phyloP scores from a whole-genome alignment of 2,888 invertebrate genomes.

The Tetrapedia diversipes region DNA sequence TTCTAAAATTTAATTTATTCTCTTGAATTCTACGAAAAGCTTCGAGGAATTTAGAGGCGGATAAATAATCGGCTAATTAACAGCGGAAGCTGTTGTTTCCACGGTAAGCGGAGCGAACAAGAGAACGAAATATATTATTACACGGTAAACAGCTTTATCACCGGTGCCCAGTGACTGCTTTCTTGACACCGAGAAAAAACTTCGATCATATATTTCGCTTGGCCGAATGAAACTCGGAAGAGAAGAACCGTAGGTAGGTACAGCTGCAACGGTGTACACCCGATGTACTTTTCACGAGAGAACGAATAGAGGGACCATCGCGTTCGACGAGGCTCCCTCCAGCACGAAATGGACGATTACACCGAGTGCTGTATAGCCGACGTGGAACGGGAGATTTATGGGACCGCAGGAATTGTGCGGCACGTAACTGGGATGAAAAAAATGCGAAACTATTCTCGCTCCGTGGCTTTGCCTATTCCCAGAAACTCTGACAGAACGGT shows the following conservation, averaged over 20 bases:
- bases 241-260: constrained; percentile 45
- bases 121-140: constrained; percentile 13
- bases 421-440: constrained; percentile 62
- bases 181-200: constrained; percentile 4
- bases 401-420: constrained; percentile 70
- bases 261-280: constrained; percentile 30
- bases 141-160: constrained; percentile 53
- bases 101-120: not conserved
- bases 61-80: constrained; percentile 12
- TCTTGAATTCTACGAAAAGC: too few relatives aligned
- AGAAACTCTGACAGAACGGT: constrained; percentile 42
- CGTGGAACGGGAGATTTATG: constrained; percentile 66
- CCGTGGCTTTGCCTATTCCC: constrained; percentile 52
- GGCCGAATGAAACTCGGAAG: constrained; percentile 38
- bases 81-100: not conserved
- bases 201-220: constrained; percentile 32
- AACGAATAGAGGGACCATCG: constrained; percentile 57
- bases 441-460: constrained; percentile 60
- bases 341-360: constrained; percentile 71
- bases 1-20: not conserved
- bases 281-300: constrained; percentile 56
- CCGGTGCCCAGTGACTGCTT: constrained; percentile 14
- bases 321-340: constrained; percentile 64
- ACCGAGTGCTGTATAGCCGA: constrained; percentile 55
- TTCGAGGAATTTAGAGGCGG: not conserved